phyloP scores from a whole-genome alignment of 2,797 vertebrate genomes.

The Passerculus sandwichensis region DNA sequence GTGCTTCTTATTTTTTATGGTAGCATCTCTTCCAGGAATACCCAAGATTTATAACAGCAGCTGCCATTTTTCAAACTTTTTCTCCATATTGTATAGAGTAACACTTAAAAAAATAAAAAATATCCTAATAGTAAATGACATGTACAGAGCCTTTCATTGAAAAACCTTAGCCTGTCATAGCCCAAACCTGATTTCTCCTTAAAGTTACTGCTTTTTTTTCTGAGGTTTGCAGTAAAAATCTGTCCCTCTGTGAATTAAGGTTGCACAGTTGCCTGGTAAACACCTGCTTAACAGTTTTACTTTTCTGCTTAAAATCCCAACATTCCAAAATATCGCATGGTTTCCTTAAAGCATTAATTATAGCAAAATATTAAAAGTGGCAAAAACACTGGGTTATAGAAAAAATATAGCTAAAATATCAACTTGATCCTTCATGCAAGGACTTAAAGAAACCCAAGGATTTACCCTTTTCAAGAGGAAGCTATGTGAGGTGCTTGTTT shows the following conservation, averaged over 20 bases:
- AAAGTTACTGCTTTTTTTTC: background rate
- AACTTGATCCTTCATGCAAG: background rate
- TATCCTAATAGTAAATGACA: background rate
- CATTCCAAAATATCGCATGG: background rate
- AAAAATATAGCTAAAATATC: background rate
- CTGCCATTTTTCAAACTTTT: background rate
- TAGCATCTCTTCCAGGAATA: background rate
- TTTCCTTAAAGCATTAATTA: background rate
- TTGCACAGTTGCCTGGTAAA: background rate
- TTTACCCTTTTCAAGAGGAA: background rate
- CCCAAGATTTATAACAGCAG: background rate
- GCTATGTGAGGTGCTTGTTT: background rate
- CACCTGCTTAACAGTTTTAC: background rate
- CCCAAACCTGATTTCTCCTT: background rate
- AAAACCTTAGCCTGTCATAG: background rate
- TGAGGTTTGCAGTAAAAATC: background rate
- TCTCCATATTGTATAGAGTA: background rate
- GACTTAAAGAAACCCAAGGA: background rate
- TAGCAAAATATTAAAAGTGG: background rate
- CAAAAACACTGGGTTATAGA: background rate
- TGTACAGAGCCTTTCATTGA: background rate
- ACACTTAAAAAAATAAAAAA: background rate
- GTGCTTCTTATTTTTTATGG: background rate
- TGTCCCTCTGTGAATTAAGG: background rate
- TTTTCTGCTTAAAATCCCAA: background rate